Evolutionary conservation across 2,888 invertebrate genomes (phyloP), one percentile per base, ranked within the genome.

Genomic region (Dryococelus australis): DNA sequence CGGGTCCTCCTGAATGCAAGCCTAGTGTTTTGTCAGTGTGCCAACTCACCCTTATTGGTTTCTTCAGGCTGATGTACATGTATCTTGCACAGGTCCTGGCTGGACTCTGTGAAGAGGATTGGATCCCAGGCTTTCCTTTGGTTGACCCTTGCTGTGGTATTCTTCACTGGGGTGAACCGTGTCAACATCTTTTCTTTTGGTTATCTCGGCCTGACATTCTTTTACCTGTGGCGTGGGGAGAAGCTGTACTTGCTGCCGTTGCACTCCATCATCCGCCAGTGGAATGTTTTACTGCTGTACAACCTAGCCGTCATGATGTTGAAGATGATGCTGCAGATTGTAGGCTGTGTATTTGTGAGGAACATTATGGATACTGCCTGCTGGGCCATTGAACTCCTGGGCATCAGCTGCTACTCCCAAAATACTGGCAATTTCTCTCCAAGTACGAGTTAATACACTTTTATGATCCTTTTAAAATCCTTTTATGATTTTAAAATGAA

Each of bases 241-340:
- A 78, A 85, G 27, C 85, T 85, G 24, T 78, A 85, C 51, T n/a
- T 85, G n/a, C 16, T 24, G 24, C 85, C 85, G 47, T 3, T 35
- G 24, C 47, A 28, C 65, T 28, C 85, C 24, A 78, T 85, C 65
- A 27, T 85, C 2, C 20, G 47, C 6, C 78, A 35, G 51, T 85
- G 85, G 85, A 85, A 47, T 28, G n/a, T n/a, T 13, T 35, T 47
- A 26, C 85, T 85, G 27, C 20, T 28, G 28, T 85, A 85, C 51
- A 85, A n/a, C 20, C 10, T 85, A 24, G 20, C 47, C 6, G 85
- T 85, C 28, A 43, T 85, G 20, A 65, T 85, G 28, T 0, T 47
- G 9, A 85, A 85, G n/a, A 65, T 53, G 27, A 24, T 53, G 28
- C 85, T 85, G 85, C 85, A 85, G 51, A 85, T 85, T 10, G 10